Evolutionary conservation across 2,797 vertebrate species (phyloP), one percentile per base, ranked within the genome.

Genomic region (Cephalopachus bancanus): DNA sequence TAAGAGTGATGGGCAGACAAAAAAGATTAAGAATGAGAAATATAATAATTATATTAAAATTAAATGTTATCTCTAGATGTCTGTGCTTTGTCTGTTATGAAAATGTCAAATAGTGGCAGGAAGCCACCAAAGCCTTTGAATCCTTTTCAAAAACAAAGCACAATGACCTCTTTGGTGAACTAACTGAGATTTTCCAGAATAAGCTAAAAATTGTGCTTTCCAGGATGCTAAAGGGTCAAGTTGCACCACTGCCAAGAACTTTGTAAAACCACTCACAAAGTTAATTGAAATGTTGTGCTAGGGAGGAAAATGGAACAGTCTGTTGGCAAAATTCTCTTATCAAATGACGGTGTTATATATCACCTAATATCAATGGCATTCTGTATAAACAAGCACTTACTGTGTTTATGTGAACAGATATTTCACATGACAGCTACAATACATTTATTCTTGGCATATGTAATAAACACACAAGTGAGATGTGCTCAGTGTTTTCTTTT

Each of bases 191-290:
- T 93, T 96, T 95, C 96, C 95, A 97, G 88, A 97, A 96, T 94
- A 96, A 97, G 79, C 83, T 94, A 94, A 95, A 96, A 96, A 94
- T 53, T 93, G 80, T 96, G 79, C 93, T 93, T 91, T 96, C 90
- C 71, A 53, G 92, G 92, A 96, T 92, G 96, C 91, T 96, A 94
- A 94, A 94, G 80, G 51, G 95, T 97, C 86, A 96, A 91, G 80
- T 79, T 96, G 89, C 93, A 81, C 51, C 79, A 87, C 72, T 89
- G 94, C 96, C 95, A 96, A 96, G 59, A 91, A 93, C 24, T 96
- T 67, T 93, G 33, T 86, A 95, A 97, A 96, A 95, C 22, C 69
- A 91, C 57, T 95, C 83, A 86, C 53, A 81, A 92, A 57, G n/a
- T 79, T 91, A 96, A 91, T 71, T 89, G 57, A 96, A 93, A 83